Conservation (phyloP, 2,888 invertebrate genomes). For the Dexiosoma caninum region DNA sequence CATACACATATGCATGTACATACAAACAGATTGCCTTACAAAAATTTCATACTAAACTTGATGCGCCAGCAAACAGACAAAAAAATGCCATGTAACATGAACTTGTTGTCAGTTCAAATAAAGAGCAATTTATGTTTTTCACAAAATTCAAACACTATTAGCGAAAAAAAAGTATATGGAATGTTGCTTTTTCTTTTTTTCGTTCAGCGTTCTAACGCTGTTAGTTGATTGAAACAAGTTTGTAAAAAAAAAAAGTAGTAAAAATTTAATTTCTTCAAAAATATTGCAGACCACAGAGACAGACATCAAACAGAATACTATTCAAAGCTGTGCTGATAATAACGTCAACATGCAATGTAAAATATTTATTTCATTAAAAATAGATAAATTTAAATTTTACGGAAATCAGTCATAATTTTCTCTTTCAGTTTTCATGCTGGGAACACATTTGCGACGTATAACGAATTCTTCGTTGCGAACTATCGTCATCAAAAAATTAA, state of each 20-base stretch:
- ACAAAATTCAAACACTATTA: conserved; percentile 3
- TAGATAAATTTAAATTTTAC: too few relatives aligned
- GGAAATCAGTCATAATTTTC: too few relatives aligned
- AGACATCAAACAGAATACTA: too few relatives aligned
- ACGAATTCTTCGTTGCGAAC: too few relatives aligned
- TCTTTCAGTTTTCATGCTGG: too few relatives aligned
- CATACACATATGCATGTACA: not conserved
- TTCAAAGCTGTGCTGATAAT: too few relatives aligned
- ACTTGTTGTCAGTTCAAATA: conserved; percentile 19
- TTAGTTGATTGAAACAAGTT: not conserved
- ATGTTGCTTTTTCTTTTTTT: not conserved
- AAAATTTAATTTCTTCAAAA: too few relatives aligned
- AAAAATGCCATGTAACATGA: conserved; percentile 27
- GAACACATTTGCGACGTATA: too few relatives aligned
- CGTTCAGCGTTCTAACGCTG: not conserved
- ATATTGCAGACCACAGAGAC: conserved; percentile 1
- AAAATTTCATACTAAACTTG: conserved; percentile 14
- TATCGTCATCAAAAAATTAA: too few relatives aligned
- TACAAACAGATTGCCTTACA: conserved; percentile 1
- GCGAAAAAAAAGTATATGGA: not conserved
- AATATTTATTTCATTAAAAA: too few relatives aligned
- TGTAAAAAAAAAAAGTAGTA: not conserved
- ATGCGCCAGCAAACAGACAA: not conserved
- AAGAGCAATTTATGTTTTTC: not conserved
- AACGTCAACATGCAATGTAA: too few relatives aligned